These are phyloP conservation scores for Chelonus insularis DNA, from an alignment of 1,140 invertebrate species.

Conservation along the genomic window DNA sequence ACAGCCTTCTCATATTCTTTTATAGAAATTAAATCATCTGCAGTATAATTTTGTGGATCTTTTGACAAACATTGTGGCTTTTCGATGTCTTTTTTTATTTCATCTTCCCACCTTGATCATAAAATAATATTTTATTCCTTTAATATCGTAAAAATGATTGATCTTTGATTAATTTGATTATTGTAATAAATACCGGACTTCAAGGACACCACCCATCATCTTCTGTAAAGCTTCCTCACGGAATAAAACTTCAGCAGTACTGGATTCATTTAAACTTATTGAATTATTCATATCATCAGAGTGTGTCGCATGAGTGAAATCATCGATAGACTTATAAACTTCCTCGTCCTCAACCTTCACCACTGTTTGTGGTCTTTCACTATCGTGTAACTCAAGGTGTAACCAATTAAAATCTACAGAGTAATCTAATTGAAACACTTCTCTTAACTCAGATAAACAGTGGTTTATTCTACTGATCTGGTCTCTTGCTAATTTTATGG, in stretches of 20 bases:
- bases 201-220: conserved; percentile 75
- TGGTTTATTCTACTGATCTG: conserved; percentile 36
- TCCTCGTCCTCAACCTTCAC: conserved; percentile 48
- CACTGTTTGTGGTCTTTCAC: conserved; percentile 37
- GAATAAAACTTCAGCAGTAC: conserved; percentile 62
- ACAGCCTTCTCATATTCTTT: conserved; percentile 66
- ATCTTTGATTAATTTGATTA: background rate
- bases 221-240: conserved; percentile 64
- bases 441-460: conserved; percentile 40
- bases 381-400: conserved; percentile 35
- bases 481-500: conserved; percentile 36
- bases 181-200: conserved; percentile 54
- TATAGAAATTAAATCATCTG: conserved; percentile 63
- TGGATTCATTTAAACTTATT: conserved; percentile 57
- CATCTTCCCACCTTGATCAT: conserved; percentile 65
- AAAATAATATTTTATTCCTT: conserved; percentile 3
- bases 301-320: background rate
- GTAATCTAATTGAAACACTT: conserved; percentile 32
- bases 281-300: conserved; percentile 46
- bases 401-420: conserved; percentile 14
- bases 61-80: conserved; percentile 69
- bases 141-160: too few species aligned
- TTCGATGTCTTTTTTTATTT: conserved; percentile 69
- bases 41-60: conserved; percentile 62
- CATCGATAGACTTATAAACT: conserved; percentile 37